A percentile compares a stretch with the other conserved stretches of the same genome.
Evolutionary conservation across 2,888 invertebrate species (phyloP).

Genomic region (Zaprionus obscuricornis): DNA sequence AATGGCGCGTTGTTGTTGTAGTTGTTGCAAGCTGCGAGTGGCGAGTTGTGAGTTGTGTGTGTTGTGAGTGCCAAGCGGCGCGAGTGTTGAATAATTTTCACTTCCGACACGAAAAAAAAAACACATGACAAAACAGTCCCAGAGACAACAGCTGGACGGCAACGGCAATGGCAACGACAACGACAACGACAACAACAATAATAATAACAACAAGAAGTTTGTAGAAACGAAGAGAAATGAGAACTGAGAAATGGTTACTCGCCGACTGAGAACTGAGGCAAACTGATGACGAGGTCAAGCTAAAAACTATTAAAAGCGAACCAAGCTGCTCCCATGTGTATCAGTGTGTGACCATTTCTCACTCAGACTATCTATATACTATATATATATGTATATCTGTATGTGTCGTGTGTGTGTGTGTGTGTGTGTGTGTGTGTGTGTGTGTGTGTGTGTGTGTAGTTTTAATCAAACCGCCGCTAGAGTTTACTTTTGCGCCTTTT

Average conservation of each 20-base stretch:
- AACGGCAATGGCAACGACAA: neutral
- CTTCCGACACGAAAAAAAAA: conserved; percentile 66
- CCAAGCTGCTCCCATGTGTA: conserved; percentile 71
- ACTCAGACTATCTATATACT: conserved; percentile 21
- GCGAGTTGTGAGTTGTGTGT: conserved; percentile 15
- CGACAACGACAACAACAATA: conserved; percentile 15
- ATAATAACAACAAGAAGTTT: conserved; percentile 2
- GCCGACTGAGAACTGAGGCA: too few species aligned
- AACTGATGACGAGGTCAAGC: conserved; percentile 74
- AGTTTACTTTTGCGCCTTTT: conserved; percentile 72
- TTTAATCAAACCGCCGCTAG: conserved; percentile 72
- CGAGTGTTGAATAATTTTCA: conserved; percentile 69
- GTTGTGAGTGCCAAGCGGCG: conserved; percentile 7
- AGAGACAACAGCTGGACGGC: conserved; percentile 49
- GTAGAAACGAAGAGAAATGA: conserved; percentile 27
- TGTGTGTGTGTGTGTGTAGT: conserved; percentile 44
- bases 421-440: conserved; percentile 26
- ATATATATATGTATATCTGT: neutral
- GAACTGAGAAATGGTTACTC: conserved; percentile 32
- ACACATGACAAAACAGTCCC: conserved; percentile 56
- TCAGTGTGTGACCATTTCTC: conserved; percentile 55
- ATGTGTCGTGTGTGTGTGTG: conserved; percentile 26
- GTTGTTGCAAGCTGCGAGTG: conserved; percentile 11
- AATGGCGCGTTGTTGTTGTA: conserved; percentile 16
- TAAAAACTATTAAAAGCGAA: conserved; percentile 72